These are phyloP conservation scores for Xenotilapia leptura DNA, from an alignment of 2,113 vertebrate genomes.

Conservation along the genomic window DNA sequence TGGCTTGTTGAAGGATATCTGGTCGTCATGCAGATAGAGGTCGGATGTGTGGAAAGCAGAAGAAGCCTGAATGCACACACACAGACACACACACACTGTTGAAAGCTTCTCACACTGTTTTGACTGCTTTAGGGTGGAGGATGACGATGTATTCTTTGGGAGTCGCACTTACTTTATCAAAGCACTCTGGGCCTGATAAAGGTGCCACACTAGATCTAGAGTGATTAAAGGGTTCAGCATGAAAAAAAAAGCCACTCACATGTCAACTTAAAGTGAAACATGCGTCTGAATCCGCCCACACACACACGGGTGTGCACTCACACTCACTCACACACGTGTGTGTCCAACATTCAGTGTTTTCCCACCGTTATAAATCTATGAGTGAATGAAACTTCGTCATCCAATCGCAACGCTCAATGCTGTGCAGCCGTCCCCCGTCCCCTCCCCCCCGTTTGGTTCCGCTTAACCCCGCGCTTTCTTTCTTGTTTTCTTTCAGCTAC, in stretches of 20 bases:
- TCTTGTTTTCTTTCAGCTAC: background rate
- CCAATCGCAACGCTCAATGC: slow-evolving; percentile 53
- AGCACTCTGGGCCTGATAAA: background rate
- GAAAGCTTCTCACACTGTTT: background rate
- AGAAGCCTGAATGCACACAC: background rate
- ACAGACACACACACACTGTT: background rate
- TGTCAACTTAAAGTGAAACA: background rate
- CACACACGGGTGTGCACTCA: background rate
- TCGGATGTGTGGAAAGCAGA: background rate
- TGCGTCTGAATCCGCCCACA: slow-evolving; percentile 14
- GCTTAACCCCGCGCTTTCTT: background rate
- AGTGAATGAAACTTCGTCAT: slow-evolving; percentile 52
- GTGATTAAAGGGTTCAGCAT: slow-evolving; percentile 28
- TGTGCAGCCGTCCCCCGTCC: slow-evolving; percentile 3
- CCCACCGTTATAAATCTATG: slow-evolving; percentile 54
- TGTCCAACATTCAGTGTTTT: slow-evolving; percentile 37
- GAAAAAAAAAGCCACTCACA: slow-evolving; percentile 4
- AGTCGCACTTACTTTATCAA: background rate
- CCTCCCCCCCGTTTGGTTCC: background rate
- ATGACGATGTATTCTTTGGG: slow-evolving; percentile 10
- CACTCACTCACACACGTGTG: background rate
- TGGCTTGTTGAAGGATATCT: background rate
- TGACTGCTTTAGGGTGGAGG: slow-evolving; percentile 26
- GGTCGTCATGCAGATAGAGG: background rate
- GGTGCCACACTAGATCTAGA: slow-evolving; percentile 10